Evolutionary conservation across 2,888 invertebrate genomes (phyloP), one percentile per base, ranked within the genome.

Genomic region (Doris montereyensis): DNA sequence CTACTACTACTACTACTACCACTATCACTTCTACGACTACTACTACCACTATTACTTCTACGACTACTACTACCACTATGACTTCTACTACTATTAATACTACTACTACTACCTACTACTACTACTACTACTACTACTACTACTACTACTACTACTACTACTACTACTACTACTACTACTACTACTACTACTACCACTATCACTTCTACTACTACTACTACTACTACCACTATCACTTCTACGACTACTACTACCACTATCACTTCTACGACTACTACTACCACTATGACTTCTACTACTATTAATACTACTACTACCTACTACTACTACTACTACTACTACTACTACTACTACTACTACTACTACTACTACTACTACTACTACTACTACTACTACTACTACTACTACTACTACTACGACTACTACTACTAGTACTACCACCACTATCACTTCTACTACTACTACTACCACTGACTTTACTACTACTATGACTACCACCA

Each of bases 321-420:
- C 62, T 62, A n/a, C n/a, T 21, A 62, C 62, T 62, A 62, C 62
- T 62, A 62, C 62, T 62, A 62, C 62, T 62, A 62, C 62, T 62
- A 62, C 62, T 62, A 62, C 62, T 62, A 62, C 62, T 62, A 62
- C 62, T 62, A 62, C 62, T 62, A 62, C 62, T 62, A 62, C 62
- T 62, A 62, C 62, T 62, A 62, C 62, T 62, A 62, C 62, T 62
- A 62, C 62, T 62, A 62, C 62, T 62, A 62, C 62, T 62, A 62
- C 62, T 62, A 62, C 62, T 62, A 62, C 62, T 21, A 62, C 62
- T 62, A 62, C 62, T 62, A 62, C 62, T 62, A 62, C 62, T 62
- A 62, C 62, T 62, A 62, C 62, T 62, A 24, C 62, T 62, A 24
- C 62, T 62, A 24, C n/a, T 62, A 24, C 62, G 5, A 24, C 62